Base-by-base conservation (phyloP, 1,140 invertebrate genomes). In the Caenorhabditis latens region DNA sequence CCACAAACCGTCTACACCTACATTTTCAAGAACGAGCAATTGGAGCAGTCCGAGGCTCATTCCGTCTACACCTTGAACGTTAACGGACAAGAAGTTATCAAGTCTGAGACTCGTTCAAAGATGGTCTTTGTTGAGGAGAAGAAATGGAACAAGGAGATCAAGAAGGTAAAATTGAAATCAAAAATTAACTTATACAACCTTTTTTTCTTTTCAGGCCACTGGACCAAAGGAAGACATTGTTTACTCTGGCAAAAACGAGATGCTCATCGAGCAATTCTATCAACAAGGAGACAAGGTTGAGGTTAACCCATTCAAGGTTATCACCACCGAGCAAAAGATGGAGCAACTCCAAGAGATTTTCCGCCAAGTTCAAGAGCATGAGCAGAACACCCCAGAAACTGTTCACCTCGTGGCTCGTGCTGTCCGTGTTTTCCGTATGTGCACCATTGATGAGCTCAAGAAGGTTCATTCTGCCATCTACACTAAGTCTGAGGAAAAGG, bases 381-480 rank as follows among this genome's bases (percentile, higher is more conserved):
- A 84, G 24, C n/a, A 58, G 8, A 85, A 61, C 67, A 57, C n/a
- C 14, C 89, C 65, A 46, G 61, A 63, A 58, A 88, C 50, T 32
- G 63, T 84, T 21, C 89, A 88, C 19, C 40, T 89, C 19, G 55
- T 90, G n/a, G 57, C 89, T 42, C 85, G 89, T 24, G 83, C 90
- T 24, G 85, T 90, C 32, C 48, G 57, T 14, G 46, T 86, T 24
- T 46, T 90, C 58, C 88, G 90, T 57, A 71, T 85, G 67, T 57
- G 63, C 88, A 40, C 84, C 50, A 71, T 83, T 13, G 58, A 71
- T 1, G 89, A 90, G 32, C 63, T 90, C 21, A 57, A 71, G 42
- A 50, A 83, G 50, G 63, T 90, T 57, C 83, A 89, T 84, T 40
- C 89, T 32, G 43, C 55, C n/a, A 84, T 90, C 53, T 71, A 84